These are phyloP conservation scores for Maccullochella peelii DNA, from an alignment of 2,113 vertebrate genomes.

Conservation along the genomic window DNA sequence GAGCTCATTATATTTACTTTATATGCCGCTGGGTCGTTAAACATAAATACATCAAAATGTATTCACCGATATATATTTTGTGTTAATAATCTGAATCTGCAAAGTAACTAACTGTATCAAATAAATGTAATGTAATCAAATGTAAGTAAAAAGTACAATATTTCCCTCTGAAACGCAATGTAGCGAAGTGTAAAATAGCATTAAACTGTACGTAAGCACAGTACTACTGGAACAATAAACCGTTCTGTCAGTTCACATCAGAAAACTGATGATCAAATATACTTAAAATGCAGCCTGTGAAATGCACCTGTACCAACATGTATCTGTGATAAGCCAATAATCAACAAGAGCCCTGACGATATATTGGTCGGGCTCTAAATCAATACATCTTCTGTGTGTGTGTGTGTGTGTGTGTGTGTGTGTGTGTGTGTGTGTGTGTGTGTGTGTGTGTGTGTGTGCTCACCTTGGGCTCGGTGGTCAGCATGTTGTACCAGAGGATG, in stretches of 20 bases:
- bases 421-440: slow-evolving; percentile 20
- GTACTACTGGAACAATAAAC: background rate
- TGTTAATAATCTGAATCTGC: background rate
- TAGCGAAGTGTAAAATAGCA: too few species aligned
- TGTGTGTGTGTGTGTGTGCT: slow-evolving; percentile 17
- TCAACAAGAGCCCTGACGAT: background rate
- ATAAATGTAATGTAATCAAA: background rate
- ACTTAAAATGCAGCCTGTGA: too few species aligned
- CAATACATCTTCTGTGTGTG: background rate
- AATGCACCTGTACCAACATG: too few species aligned
- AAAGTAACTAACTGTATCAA: slow-evolving; percentile 30
- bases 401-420: background rate
- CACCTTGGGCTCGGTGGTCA: slow-evolving; percentile 93
- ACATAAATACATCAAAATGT: too few species aligned
- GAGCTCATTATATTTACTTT: too few species aligned
- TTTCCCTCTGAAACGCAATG: background rate
- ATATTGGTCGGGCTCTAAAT: background rate
- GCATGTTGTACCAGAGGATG: slow-evolving; percentile 99
- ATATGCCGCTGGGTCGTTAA: too few species aligned
- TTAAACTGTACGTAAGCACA: background rate
- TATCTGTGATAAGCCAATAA: too few species aligned
- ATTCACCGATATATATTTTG: too few species aligned
- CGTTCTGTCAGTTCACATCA: too few species aligned
- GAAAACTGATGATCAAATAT: too few species aligned
- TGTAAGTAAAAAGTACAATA: background rate